These are phyloP conservation scores for Okamejei kenojei DNA, from an alignment of 2,797 vertebrate genomes.

Conservation along the genomic window DNA sequence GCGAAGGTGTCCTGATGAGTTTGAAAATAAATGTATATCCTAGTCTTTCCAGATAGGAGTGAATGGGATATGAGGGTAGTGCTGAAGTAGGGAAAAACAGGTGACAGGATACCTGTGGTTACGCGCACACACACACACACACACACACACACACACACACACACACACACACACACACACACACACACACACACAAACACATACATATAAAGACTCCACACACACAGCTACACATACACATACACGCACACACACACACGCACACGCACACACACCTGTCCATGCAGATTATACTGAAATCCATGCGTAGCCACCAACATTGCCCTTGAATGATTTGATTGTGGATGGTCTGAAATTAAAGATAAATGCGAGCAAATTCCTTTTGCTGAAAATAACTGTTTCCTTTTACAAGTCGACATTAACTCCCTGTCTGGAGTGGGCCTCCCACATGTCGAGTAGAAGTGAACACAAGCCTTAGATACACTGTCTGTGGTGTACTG, in stretches of 20 bases:
- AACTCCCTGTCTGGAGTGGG: background rate
- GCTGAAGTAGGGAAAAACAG: background rate
- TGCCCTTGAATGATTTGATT: background rate
- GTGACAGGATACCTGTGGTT: background rate
- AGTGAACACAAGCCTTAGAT: background rate
- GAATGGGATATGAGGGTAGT: too few relatives aligned
- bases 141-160: too few relatives aligned
- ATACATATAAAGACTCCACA: too few relatives aligned
- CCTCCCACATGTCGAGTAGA: constrained; percentile 1
- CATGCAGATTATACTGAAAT: background rate
- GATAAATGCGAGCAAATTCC: constrained; percentile 1
- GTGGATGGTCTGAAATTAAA: background rate
- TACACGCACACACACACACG: too few relatives aligned
- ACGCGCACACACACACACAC: too few relatives aligned
- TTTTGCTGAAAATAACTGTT: background rate
- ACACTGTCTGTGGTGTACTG: background rate
- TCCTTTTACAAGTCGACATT: constrained; percentile 4
- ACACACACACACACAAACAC: too few relatives aligned
- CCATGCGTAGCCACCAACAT: background rate
- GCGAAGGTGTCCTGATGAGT: background rate
- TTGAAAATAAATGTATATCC: background rate
- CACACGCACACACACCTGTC: background rate
- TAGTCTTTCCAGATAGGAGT: background rate
- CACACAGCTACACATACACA: too few relatives aligned
- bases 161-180: too few relatives aligned